Conservation (phyloP, 2,797 vertebrate genomes). For the Molossus alvarezi region DNA sequence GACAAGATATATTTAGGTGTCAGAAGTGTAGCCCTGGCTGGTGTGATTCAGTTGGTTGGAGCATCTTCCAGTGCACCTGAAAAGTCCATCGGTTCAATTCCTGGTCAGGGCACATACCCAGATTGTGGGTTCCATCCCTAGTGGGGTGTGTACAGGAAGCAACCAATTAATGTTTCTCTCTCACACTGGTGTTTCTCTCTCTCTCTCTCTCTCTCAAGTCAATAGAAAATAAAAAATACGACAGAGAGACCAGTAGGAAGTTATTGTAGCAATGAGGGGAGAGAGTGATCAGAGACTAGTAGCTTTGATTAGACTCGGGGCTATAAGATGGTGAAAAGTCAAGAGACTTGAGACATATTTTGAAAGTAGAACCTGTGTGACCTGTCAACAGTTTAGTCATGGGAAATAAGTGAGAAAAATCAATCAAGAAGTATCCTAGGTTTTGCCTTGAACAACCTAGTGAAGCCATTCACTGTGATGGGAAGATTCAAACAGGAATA, state of each 20-base stretch:
- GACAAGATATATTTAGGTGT: not conserved
- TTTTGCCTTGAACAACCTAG: not conserved
- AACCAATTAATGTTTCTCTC: not conserved
- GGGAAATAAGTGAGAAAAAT: not conserved
- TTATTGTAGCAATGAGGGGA: not conserved
- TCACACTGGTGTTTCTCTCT: not conserved
- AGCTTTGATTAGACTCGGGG: not conserved
- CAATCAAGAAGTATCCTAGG: not conserved
- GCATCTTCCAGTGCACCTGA: not conserved
- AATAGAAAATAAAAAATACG: not conserved
- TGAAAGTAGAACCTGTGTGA: not conserved
- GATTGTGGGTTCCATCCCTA: not conserved
- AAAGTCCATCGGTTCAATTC: not conserved
- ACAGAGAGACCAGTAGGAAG: not conserved
- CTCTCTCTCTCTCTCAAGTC: not conserved
- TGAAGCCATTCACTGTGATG: not conserved
- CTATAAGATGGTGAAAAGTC: not conserved
- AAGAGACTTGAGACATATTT: not conserved
- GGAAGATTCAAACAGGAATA: not conserved
- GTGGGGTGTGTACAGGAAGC: not conserved
- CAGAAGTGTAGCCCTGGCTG: not conserved
- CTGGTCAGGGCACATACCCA: not conserved
- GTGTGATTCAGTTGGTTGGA: not conserved
- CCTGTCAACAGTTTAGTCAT: not conserved
- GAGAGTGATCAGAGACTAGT: not conserved